Conservation (phyloP, 2,113 vertebrate species). For the Gasterosteus aculeatus region DNA sequence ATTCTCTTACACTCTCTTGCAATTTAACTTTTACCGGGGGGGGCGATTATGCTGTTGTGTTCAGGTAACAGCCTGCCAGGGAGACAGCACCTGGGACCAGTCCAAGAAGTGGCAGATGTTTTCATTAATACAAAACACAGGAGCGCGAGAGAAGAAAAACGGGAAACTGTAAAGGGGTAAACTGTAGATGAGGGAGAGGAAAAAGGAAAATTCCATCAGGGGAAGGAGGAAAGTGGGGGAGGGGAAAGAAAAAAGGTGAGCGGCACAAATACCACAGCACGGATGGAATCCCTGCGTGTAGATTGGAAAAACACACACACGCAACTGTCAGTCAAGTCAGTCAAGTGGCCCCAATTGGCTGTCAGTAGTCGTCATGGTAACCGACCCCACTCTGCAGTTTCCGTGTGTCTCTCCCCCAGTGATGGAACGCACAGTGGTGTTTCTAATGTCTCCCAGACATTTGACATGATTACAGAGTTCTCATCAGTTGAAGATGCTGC, state of each 20-base stretch:
- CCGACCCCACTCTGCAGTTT: conserved; percentile 31
- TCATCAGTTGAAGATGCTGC: conserved; percentile 23
- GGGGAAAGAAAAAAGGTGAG: conserved; percentile 6
- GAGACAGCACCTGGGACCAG: conserved; percentile 28
- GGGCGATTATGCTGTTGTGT: conserved; percentile 18
- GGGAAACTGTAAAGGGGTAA: too few species aligned
- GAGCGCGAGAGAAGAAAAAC: background rate
- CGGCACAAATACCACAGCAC: conserved; percentile 1
- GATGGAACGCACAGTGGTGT: conserved; percentile 35
- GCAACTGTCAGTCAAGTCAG: conserved; percentile 60
- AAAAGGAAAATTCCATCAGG: background rate
- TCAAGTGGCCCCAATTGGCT: conserved; percentile 58
- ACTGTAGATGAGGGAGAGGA: background rate
- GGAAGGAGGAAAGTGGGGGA: background rate
- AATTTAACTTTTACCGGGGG: background rate
- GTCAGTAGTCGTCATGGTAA: conserved; percentile 67
- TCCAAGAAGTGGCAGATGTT: conserved; percentile 14
- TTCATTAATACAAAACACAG: conserved; percentile 47
- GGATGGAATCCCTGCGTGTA: conserved; percentile 26
- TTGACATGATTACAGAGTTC: conserved; percentile 40
- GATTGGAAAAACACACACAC: background rate
- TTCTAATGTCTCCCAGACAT: conserved; percentile 14
- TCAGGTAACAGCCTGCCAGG: conserved; percentile 53
- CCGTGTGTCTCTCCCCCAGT: background rate
- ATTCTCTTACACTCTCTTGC: background rate